Percentiles rank a stretch among this genome's conserved stretches.
These are phyloP conservation scores for Dolichallabes microphthalmus DNA, from an alignment of 2,113 vertebrate species.

Conservation along the genomic window DNA sequence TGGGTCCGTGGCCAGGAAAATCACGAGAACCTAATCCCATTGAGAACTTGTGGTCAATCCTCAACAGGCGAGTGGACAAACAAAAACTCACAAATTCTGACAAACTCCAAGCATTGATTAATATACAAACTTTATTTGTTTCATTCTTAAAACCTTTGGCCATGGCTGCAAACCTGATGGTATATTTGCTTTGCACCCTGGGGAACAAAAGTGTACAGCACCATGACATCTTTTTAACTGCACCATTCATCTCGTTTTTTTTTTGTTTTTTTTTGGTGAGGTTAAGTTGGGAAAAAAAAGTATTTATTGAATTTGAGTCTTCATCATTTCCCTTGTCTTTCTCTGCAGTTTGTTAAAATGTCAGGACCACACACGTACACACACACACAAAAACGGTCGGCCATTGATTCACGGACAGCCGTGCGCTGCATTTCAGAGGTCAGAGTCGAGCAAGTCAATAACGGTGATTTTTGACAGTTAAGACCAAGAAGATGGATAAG, in stretches of 20 bases:
- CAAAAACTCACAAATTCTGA: no score
- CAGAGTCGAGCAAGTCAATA: slow-evolving; percentile 33
- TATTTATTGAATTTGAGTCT: slow-evolving; percentile 20
- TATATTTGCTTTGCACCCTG: background rate
- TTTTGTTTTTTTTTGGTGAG: background rate
- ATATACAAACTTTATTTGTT: no score
- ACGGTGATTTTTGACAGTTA: slow-evolving; percentile 24
- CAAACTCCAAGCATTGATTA: no score
- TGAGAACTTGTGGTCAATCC: no score
- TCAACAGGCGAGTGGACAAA: no score
- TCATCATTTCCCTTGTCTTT: slow-evolving; percentile 9
- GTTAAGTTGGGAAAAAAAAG: background rate
- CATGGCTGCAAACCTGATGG: background rate
- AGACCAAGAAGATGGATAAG: background rate
- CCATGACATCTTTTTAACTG: background rate
- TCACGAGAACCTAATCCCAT: no score
- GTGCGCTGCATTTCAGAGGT: slow-evolving; percentile 38
- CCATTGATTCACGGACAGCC: slow-evolving; percentile 22
- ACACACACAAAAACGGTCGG: slow-evolving; percentile 8
- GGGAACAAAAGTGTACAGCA: background rate
- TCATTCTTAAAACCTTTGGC: no score
- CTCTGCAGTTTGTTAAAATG: slow-evolving; percentile 22
- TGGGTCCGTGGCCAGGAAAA: no score
- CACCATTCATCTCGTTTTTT: background rate
- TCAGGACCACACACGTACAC: slow-evolving; percentile 7